Base-by-base conservation (phyloP, 2,888 invertebrate species). In the Adelphocoris suturalis region DNA sequence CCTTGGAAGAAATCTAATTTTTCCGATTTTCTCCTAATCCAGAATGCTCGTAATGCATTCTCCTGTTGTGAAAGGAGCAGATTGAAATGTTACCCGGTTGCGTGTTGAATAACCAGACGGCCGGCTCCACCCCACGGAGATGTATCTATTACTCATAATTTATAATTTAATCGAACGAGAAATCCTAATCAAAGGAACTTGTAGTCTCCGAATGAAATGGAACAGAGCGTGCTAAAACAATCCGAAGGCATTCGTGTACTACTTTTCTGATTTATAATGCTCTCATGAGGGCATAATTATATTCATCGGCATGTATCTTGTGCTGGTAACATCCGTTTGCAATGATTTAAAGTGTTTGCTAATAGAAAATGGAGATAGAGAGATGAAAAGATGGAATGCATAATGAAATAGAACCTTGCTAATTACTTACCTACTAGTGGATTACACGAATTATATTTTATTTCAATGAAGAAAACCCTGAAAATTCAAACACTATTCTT, bases 101-200 rank as follows among this genome's bases (percentile, higher is more conserved):
- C 68, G 68, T 23, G 68, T 68, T 23, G 68, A 68, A 68, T 23
- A 68, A 68, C 68, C 68, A 19, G 68, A 68, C 68, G 68, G n/a
- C 68, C 19, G 11, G 23, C 23, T 27, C 68, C 68, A 68, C 68
- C 68, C 68, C 68, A 23, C 68, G 68, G 19, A 61, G 61, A 27
- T 68, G 23, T 23, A 19, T 11, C 14, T 52, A 52, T 52, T 52
- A 52, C 52, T 68, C 19, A 27, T 68, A 68, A 68, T 68, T 68
- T 23, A 68, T 68, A 68, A 23, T 23, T 23, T 23, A 68, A 23
- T 68, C 68, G 68, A 68, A 68, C 68, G 68, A 23, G 68, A 68
- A 68, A 68, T 68, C 23, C 68, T 27, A 68, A 27, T 68, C 68
- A 13, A 68, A 68, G 68, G 68, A 23, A 68, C 68, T 68, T 23